Evolutionary conservation across 2,888 invertebrate genomes (phyloP), one percentile per base, ranked within the genome.

Genomic region (Palloptera scutellata): DNA sequence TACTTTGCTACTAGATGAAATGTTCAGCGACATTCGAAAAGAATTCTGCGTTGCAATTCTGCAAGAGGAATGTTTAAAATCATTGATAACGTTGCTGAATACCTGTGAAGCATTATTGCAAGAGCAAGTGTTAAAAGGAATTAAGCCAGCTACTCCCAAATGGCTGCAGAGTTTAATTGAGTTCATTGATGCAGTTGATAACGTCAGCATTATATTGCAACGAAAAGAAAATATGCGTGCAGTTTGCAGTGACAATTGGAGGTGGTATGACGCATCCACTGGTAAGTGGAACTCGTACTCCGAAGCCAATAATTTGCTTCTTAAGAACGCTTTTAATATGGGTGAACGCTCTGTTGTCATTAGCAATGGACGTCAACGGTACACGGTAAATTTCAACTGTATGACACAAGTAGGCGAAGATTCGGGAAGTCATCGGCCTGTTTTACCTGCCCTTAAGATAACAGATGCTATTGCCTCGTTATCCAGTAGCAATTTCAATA

Each of bases 381-480:
- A 94, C 79, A 89, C 91, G 0, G 91, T 94, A 4, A 91, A 91
- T 65, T 93, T 94, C 78, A 89, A 89, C 43, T 89, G 90, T 65
- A 93, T 94, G 93, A 89, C 91, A 0, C 93, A 93, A 86, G 90
- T 92, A 69, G 94, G 93, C 81, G 93, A 94, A 79, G 93, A 94
- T 74, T 93, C 92, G 40, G 92, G 91, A n/a, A 93, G 92, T 76
- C 88, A 92, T 75, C 87, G 94, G 61, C 93, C 94, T 0, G 91
- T 94, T 20, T 91, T 92, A 75, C 88, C 93, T 83, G 88, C 88
- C 0, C 82, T 89, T 3, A 86, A 86, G 70, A 84, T 80, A 0
- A 81, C 78, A 43, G 83, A 81, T 57, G 71, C 75, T 9, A 74
- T 78, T 42, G 72, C 61, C 17, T 57, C 53, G 40, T 60, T 65